A percentile compares a stretch with the other conserved stretches of the same genome.
These are phyloP conservation scores for Okapia johnstoni DNA, from an alignment of 2,113 vertebrate genomes.

Conservation along the genomic window DNA sequence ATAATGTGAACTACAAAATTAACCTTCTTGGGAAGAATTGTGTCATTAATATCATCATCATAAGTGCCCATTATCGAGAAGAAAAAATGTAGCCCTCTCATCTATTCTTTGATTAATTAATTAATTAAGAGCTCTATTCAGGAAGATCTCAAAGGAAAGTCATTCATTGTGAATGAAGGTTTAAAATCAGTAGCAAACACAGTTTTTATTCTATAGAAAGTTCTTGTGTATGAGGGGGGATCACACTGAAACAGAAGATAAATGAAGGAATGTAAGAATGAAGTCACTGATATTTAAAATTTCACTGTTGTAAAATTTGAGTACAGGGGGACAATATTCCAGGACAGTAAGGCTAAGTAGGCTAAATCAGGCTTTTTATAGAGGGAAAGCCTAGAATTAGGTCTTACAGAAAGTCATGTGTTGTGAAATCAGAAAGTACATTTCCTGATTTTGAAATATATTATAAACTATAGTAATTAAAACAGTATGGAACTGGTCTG, in stretches of 20 bases:
- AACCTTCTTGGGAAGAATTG: neutral
- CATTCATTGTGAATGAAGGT: neutral
- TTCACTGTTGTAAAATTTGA: neutral
- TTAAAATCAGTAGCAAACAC: neutral
- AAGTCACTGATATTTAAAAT: neutral
- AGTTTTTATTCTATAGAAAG: neutral
- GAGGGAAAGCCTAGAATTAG: neutral
- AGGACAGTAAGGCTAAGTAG: neutral
- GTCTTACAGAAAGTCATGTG: neutral
- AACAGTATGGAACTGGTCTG: neutral
- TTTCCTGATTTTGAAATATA: neutral
- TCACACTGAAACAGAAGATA: neutral
- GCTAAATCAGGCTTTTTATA: neutral
- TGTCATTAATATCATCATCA: constrained; percentile 13
- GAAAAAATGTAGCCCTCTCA: neutral
- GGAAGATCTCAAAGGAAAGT: constrained; percentile 2
- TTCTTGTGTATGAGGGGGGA: neutral
- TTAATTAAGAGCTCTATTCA: constrained; percentile 37
- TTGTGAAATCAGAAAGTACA: neutral
- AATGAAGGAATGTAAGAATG: neutral
- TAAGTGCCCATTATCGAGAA: neutral
- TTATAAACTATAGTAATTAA: neutral
- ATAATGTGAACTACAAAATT: constrained; percentile 6
- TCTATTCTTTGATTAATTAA: constrained; percentile 46
- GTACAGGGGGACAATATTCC: neutral